Base-by-base conservation (phyloP, 2,113 vertebrate species). In the Progne subis region DNA sequence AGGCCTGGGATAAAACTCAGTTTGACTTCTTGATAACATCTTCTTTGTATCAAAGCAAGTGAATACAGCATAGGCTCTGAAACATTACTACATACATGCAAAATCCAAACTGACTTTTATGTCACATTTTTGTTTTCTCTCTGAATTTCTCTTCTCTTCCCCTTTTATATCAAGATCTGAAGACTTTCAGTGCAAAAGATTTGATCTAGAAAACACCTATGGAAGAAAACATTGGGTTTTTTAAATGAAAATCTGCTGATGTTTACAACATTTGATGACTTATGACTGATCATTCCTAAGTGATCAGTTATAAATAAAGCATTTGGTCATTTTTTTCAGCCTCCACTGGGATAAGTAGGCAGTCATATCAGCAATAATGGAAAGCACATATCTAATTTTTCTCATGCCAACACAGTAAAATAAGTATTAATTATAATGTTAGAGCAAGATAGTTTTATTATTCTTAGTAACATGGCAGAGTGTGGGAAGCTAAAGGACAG, bases 221-320 rank as follows among this genome's bases (percentile, higher is more conserved):
- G 1, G 0, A 56, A 60, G 25, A 74, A 70, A 55, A 26, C 1
- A 23, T 6, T 1, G 0, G 3, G 0, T 1, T 47, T 82, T 60
- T 4, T 2, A 5, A 46, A 50, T 32, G 31, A 72, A 86, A 82
- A 61, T 47, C 13, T 53, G 12, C 16, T 72, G 17, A 28, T 39
- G 8, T 12, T 85, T 13, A 77, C 3, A 28, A 83, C 2, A 18
- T 57, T 34, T 72, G 41, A 21, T 68, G 37, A 41, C 5, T 68
- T 89, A 57, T 37, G 31, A 75, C 26, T 47, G 37, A 77, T 44
- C 6, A 32, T 12, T 77, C 56, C 17, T 44, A 41, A 46, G 31
- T 53, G n/a, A 61, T 65, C 19, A 18, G 4, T 64, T 89, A 15
- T 44, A 88, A 49, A 8, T 34, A 69, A 84, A 74, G 11, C 5